Base-by-base conservation (phyloP, 2,888 invertebrate species). In the Pteria penguin region DNA sequence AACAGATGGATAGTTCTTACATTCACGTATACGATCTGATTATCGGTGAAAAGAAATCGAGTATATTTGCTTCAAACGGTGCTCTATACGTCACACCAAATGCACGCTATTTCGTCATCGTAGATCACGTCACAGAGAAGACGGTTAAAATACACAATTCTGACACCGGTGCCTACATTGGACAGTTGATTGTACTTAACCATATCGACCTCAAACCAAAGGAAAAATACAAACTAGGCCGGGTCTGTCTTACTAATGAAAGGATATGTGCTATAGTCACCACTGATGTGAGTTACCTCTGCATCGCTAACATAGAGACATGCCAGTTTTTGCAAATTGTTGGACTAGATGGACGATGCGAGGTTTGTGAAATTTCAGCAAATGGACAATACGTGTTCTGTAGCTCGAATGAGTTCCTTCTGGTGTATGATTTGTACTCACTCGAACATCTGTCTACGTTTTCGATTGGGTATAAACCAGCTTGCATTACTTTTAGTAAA, bases 151-250 rank as follows among this genome's bases (percentile, higher is more conserved):
- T 91, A 24, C 91, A 91, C 78, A 82, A 84, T 8, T 75, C 87
- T 0, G 81, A 83, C n/a, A 87, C 82, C 0, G 91, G 91, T 0
- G 81, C 72, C 8, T 92, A 88, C 76, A 67, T 90, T 8, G 90
- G 90, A 4, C 91, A 92, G 75, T 81, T 92, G n/a, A 89, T 91
- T 22, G 87, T 91, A 4, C 79, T 88, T 83, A 91, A 90, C 70
- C 89, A 91, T 72, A 80, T 91, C 4, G 83, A 87, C 31, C 65
- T 86, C 57, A 85, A 87, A 65, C 84, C 90, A 1, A 87, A 88
- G 62, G 88, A 88, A 66, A 88, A 85, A 68, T 90, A 90, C 82
- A 84, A 85, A 55, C 82, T 90, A 74, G 86, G 84, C 2, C 75
- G 81, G 0, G 75, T 90, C n/a, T 79, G 85, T 57, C 61, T 90